Evolutionary conservation across 2,797 vertebrate genomes (phyloP).

Genomic region (Carcharodon carcharias): DNA sequence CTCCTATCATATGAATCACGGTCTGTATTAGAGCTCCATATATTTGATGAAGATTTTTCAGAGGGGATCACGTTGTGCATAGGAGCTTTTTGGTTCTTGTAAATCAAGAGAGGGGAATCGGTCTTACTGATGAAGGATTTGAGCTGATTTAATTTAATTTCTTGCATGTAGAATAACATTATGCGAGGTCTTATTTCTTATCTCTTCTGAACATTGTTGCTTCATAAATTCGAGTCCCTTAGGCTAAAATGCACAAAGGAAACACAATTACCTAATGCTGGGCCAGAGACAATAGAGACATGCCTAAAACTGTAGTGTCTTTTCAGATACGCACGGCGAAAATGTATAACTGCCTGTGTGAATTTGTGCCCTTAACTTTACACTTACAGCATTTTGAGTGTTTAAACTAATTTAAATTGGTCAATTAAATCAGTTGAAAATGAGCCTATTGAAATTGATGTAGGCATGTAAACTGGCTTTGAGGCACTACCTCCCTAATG

Average conservation of each 20-base stretch:
- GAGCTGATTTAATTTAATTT: not conserved
- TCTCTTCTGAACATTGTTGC: not conserved
- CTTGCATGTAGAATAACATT: not conserved
- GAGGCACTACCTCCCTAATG: conserved; percentile 36
- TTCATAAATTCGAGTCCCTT: not conserved
- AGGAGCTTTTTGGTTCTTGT: not conserved
- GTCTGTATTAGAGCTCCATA: not conserved
- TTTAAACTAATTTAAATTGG: conserved; percentile 38
- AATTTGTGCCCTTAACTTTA: conserved; percentile 34
- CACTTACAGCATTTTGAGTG: conserved; percentile 37
- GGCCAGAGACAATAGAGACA: not conserved
- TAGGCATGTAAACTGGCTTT: conserved; percentile 35
- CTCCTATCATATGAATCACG: conserved; percentile 29
- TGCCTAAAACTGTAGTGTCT: not conserved
- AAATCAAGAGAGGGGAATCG: conserved; percentile 21
- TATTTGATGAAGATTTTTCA: conserved; percentile 24
- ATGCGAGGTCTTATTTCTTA: not conserved
- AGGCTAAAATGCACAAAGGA: not conserved
- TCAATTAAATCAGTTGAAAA: conserved; percentile 38
- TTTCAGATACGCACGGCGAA: not conserved
- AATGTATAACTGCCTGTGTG: conserved; percentile 8
- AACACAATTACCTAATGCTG: not conserved
- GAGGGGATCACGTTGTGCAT: not conserved
- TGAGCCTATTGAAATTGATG: conserved; percentile 38
- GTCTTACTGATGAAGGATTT: not conserved